phyloP scores from a whole-genome alignment of 1,140 invertebrate species.

The Drosophila novamexicana region DNA sequence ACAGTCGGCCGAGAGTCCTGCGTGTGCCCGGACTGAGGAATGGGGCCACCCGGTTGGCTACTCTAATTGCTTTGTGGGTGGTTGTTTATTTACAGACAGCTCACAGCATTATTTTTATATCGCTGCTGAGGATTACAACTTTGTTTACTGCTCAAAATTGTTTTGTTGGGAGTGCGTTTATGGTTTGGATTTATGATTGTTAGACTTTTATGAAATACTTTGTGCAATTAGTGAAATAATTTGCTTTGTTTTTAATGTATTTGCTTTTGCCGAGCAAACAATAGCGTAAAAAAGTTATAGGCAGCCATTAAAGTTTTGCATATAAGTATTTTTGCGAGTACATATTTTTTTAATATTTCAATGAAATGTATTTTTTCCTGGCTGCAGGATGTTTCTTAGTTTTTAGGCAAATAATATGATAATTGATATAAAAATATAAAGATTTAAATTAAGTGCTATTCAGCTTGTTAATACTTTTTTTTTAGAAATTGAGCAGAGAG shows the following conservation, averaged over 20 bases:
- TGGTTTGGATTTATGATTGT: constrained; percentile 1
- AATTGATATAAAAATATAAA: too few relatives aligned
- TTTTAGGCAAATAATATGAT: too few relatives aligned
- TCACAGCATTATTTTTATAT: constrained; percentile 1
- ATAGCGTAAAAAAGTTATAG: too few relatives aligned
- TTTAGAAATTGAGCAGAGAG: too few relatives aligned
- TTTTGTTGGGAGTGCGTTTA: neutral
- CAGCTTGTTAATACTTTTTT: too few relatives aligned
- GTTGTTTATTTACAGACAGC: constrained; percentile 2
- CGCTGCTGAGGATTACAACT: constrained; percentile 9
- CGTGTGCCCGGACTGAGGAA: neutral
- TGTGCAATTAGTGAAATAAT: neutral
- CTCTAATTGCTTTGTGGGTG: constrained; percentile 20
- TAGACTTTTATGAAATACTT: neutral
- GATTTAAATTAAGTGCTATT: too few relatives aligned
- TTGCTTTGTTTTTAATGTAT: neutral
- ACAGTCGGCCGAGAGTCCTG: constrained; percentile 1
- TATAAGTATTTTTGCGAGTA: too few relatives aligned
- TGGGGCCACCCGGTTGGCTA: neutral
- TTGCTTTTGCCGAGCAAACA: too few relatives aligned
- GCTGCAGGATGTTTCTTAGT: too few relatives aligned
- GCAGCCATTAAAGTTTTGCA: too few relatives aligned
- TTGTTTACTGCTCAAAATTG: neutral
- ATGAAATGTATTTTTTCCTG: too few relatives aligned
- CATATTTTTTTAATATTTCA: too few relatives aligned